Conservation (phyloP, 2,113 vertebrate genomes). For the Paracanthobrama guichenoti region DNA sequence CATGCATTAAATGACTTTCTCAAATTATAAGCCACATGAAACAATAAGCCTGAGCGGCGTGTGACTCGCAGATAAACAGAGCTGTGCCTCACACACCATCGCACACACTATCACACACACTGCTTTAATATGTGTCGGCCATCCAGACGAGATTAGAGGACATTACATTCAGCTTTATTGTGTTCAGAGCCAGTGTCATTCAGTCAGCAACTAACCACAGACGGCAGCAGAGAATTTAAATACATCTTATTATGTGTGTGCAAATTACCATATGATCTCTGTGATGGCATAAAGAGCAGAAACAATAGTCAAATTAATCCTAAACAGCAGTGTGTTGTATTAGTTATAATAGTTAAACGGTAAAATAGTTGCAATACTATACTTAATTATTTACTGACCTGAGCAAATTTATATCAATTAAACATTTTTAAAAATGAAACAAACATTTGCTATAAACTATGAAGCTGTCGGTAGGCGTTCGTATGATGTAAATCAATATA, state of each 20-base stretch:
- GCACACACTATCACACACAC: slow-evolving; percentile 4
- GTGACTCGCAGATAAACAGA: slow-evolving; percentile 26
- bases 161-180: not conserved
- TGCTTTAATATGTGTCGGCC: not conserved
- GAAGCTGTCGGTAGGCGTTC: not conserved
- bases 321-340: not conserved
- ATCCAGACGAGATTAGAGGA: not conserved
- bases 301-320: not conserved
- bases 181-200: not conserved
- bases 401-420: not conserved
- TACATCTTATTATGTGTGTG: not conserved
- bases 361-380: not conserved
- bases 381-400: not conserved
- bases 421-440: not conserved
- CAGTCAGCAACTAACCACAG: not conserved
- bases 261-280: not conserved
- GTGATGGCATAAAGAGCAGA: not conserved
- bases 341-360: not conserved
- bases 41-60: not conserved
- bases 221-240: not conserved
- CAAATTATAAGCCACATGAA: slow-evolving; percentile 32
- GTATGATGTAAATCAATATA: not conserved
- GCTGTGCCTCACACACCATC: not conserved
- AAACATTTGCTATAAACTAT: not conserved
- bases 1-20: slow-evolving; percentile 40